Base-by-base conservation (phyloP, 2,888 invertebrate species). In the Parthenolecanium corni region DNA sequence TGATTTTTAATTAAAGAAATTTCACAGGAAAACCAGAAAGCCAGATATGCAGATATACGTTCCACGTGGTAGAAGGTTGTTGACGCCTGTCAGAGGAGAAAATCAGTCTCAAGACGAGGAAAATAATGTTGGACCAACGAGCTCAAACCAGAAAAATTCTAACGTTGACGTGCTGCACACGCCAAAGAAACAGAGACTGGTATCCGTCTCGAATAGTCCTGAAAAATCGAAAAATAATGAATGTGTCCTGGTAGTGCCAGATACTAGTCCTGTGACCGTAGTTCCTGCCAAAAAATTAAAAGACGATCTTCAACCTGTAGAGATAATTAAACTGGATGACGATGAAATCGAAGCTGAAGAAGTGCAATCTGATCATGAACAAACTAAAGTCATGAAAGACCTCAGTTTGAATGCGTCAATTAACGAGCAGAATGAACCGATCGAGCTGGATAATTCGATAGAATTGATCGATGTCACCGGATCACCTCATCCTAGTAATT, bases 41-140 rank as follows among this genome's bases (percentile, higher is more conserved):
- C 88, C 88, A 52, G 88, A 88, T 73, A 81, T 84, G 44, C 86
- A 85, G 20, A 82, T 87, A 56, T 89, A 88, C 76, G 83, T 88
- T 66, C 88, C 88, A 65, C 78, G 84, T 71, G 84, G 83, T 12
- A 65, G 65, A 44, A 46, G 68, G 62, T 46, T 62, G 12, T 24
- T 53, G 20, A 11, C 12, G 25, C 16, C 46, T 14, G 21, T 23
- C 21, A 47, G 47, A 3, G 38, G 25, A 25, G 44, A 40, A 23
- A 51, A 64, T 5, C 24, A 9, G 9, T 16, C 38, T 12, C n/a
- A 6, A n/a, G 20, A 51, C 16, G 51, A 40, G 21, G 64, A 54
- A 3, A 47, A 40, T 24, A 53, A 65, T 25, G n/a, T n/a, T n/a
- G 64, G 23, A 24, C 36, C 46, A n/a, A 44, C 16, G 24, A 14